A percentile compares a stretch with the other conserved stretches of the same genome.
Conservation (phyloP, 2,888 invertebrate species). For the Orgyia antiqua region DNA sequence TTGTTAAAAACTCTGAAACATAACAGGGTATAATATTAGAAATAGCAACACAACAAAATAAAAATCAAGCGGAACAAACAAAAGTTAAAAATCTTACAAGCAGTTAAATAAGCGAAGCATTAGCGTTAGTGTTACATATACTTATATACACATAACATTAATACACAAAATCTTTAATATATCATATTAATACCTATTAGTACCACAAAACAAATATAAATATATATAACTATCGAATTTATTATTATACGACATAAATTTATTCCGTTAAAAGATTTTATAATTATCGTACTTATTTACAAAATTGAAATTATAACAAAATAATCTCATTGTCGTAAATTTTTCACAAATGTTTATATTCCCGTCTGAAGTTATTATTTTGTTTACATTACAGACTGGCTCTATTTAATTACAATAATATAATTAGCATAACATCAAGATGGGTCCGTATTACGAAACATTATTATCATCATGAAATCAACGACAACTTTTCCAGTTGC, state of each 20-base stretch:
- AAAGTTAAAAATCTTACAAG: slow-evolving; percentile 34
- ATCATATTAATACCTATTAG: slow-evolving; percentile 41
- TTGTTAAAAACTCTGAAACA: slow-evolving; percentile 95
- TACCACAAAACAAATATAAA: slow-evolving; percentile 55
- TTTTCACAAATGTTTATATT: too few species aligned
- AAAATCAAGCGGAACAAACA: slow-evolving; percentile 35
- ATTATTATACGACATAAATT: slow-evolving; percentile 58
- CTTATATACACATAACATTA: slow-evolving; percentile 53
- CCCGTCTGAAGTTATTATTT: too few species aligned
- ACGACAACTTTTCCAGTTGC: too few species aligned
- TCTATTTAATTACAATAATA: too few species aligned
- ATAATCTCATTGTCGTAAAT: slow-evolving; percentile 32
- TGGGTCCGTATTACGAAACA: too few species aligned
- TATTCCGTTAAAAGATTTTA: slow-evolving; percentile 46
- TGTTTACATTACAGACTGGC: too few species aligned
- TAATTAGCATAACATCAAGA: too few species aligned
- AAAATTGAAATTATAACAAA: slow-evolving; percentile 39
- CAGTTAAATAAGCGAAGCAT: slow-evolving; percentile 51
- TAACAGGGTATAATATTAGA: slow-evolving; percentile 70
- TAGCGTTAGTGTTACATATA: slow-evolving; percentile 51
- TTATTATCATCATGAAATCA: too few species aligned
- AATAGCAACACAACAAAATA: slow-evolving; percentile 54
- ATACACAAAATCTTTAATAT: slow-evolving; percentile 49
- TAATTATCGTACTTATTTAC: slow-evolving; percentile 65
- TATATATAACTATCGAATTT: slow-evolving; percentile 32